Evolutionary conservation across 1,140 invertebrate species (phyloP), one percentile per base, ranked within the genome.

Genomic region (Campoletis sonorensis): DNA sequence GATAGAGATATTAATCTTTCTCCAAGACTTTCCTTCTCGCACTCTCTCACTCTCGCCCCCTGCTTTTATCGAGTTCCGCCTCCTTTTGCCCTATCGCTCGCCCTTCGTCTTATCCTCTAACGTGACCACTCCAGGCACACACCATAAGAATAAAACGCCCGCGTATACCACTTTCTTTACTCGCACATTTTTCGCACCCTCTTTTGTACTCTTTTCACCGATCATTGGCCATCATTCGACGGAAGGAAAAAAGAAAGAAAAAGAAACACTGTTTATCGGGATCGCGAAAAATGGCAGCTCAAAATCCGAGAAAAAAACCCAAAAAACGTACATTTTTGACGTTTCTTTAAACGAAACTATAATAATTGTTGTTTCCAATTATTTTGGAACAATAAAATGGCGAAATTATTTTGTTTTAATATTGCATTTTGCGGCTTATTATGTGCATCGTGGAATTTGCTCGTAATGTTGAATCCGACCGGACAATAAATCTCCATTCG

Each of bases 1-100:
- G 86, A 90, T 89, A 88, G 85, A 89, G 88, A 90, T 89, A 90
- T 90, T 89, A 90, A 89, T 90, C 89, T 90, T 89, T 89, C 86
- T 87, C 84, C 26, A 77, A 83, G 67, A 51, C 79, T 76, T 30
- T 67, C 79, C 54, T 71, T 81, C 61, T 72, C 83, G 27, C 26
- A 26, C 72, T 73, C 64, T 73, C 67, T 23, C 78, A 16, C 58
- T 73, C 54, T n/a, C 78, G 11, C 58, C 71, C 82, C 26, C n/a
- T n/a, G n/a, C n/a, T 33, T 72, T 83, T 72, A n/a, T 21, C 75
- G 30, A 16, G 8, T 15, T 40, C 26, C 5, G 23, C 49, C n/a
- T 40, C 54, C 64, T 71, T 68, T 2, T 76, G 33, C 37, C 71
- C 5, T 37, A 27, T 81, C 37, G 72, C 51, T 67, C 64, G 26